These are phyloP conservation scores for Euspilapteryx auroguttella DNA, from an alignment of 2,888 invertebrate species.

Conservation along the genomic window DNA sequence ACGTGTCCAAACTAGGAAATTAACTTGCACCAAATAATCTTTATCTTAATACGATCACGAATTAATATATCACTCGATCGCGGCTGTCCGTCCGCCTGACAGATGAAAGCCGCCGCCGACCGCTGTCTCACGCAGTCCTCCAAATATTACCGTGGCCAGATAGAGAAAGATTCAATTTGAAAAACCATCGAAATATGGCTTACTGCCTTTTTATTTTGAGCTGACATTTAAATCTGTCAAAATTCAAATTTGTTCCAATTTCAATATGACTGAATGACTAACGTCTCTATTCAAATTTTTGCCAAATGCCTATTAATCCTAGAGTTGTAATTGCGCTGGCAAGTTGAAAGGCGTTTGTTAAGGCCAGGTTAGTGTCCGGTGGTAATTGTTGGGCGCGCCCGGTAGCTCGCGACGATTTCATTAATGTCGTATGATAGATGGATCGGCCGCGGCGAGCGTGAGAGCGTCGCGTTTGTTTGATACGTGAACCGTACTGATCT, in stretches of 20 bases:
- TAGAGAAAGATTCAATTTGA: conserved; percentile 16
- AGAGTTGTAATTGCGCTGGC: no score
- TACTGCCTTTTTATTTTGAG: conserved; percentile 7
- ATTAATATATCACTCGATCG: conserved; percentile 27
- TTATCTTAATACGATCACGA: conserved; percentile 28
- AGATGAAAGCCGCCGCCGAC: conserved; percentile 25
- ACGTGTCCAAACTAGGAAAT: conserved; percentile 17
- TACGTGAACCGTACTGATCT: no score
- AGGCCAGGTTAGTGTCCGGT: no score
- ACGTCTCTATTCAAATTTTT: conserved; percentile 1
- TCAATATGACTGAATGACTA: conserved; percentile 3
- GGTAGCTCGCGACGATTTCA: conserved; percentile 41
- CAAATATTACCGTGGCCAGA: neutral
- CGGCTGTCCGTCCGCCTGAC: conserved; percentile 21
- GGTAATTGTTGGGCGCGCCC: conserved; percentile 11
- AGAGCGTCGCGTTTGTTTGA: conserved; percentile 7
- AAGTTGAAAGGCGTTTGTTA: no score
- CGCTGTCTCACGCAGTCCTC: conserved; percentile 16
- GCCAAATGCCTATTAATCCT: no score
- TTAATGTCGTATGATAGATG: conserved; percentile 29
- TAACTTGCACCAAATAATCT: conserved; percentile 14
- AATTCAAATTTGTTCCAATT: conserved; percentile 6
- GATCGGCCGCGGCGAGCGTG: conserved; percentile 6
- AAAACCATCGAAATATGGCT: conserved; percentile 7
- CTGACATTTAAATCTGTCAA: conserved; percentile 8